Evolutionary conservation across 2,888 invertebrate species (phyloP).

Genomic region (Plusia festucae): DNA sequence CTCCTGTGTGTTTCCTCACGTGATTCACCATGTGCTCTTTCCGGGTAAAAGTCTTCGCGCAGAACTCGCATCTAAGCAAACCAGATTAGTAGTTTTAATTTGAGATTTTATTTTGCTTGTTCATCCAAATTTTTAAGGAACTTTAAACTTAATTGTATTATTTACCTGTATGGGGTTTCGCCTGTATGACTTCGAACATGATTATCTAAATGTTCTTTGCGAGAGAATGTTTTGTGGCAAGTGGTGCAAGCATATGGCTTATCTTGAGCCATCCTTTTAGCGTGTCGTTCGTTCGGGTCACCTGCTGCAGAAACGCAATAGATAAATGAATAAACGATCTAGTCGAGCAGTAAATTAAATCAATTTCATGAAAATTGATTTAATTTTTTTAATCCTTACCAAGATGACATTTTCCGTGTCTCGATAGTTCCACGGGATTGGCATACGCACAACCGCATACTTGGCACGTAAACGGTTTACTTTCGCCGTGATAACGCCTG

Average conservation of each 20-base stretch:
- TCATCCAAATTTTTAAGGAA: background rate
- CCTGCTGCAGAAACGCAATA: slow-evolving; percentile 67
- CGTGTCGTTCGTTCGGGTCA: slow-evolving; percentile 91
- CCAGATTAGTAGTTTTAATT: slow-evolving; percentile 12
- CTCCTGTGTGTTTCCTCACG: slow-evolving; percentile 93
- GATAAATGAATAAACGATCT: background rate
- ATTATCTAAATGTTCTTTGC: slow-evolving; percentile 96
- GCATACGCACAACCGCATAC: slow-evolving; percentile 96
- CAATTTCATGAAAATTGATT: background rate
- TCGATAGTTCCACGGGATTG: slow-evolving; percentile 93
- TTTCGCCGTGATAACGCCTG: slow-evolving; percentile 95
- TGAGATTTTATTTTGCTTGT: background rate
- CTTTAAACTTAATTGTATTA: background rate
- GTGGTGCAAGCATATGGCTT: slow-evolving; percentile 96
- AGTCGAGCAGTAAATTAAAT: background rate
- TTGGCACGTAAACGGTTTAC: slow-evolving; percentile 94
- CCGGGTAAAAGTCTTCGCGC: slow-evolving; percentile 93
- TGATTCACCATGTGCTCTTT: slow-evolving; percentile 95
- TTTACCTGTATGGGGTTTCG: slow-evolving; percentile 93
- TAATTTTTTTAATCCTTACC: slow-evolving; percentile 85
- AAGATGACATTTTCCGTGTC: slow-evolving; percentile 95
- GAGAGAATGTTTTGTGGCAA: slow-evolving; percentile 95
- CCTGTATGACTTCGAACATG: slow-evolving; percentile 95
- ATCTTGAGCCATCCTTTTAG: slow-evolving; percentile 94
- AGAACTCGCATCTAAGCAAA: slow-evolving; percentile 91